A percentile compares a stretch with the other conserved stretches of the same genome.
These are phyloP conservation scores for Capromys pilorides DNA, from an alignment of 2,797 vertebrate species.

Conservation along the genomic window DNA sequence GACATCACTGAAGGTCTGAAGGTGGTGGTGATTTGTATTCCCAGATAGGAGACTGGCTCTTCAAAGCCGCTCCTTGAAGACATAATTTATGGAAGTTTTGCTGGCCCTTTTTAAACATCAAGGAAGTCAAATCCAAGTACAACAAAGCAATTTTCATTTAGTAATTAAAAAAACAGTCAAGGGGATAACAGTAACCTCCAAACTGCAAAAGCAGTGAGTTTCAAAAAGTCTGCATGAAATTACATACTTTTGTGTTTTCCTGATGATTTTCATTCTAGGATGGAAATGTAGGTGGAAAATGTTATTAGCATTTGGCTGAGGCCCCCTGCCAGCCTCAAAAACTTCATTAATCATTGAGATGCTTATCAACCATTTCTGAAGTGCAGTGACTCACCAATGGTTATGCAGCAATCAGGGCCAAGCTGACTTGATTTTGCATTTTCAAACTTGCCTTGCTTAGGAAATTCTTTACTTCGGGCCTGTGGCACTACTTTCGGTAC, in stretches of 20 bases:
- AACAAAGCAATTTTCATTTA: slow-evolving; percentile 44
- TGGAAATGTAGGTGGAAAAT: slow-evolving; percentile 70
- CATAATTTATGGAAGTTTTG: background rate
- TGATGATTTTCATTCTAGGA: slow-evolving; percentile 68
- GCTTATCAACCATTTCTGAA: slow-evolving; percentile 21
- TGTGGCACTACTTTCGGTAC: slow-evolving; percentile 18
- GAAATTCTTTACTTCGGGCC: slow-evolving; percentile 50
- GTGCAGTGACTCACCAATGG: slow-evolving; percentile 51
- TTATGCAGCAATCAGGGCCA: background rate
- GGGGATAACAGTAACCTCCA: background rate
- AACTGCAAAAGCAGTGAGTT: slow-evolving; percentile 24
- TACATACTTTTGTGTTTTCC: slow-evolving; percentile 55
- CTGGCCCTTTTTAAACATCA: slow-evolving; percentile 6
- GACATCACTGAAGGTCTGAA: background rate
- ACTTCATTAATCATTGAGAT: slow-evolving; percentile 69
- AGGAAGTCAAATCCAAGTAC: slow-evolving; percentile 10
- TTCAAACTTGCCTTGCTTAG: slow-evolving; percentile 48
- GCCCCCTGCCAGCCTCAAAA: slow-evolving; percentile 61
- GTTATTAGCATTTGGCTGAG: slow-evolving; percentile 59
- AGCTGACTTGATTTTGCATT: slow-evolving; percentile 48
- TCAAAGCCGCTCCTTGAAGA: background rate
- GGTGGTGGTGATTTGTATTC: background rate
- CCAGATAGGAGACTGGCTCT: background rate
- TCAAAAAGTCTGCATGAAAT: slow-evolving; percentile 55
- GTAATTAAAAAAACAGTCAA: slow-evolving; percentile 54